These are phyloP conservation scores for Dascyllus trimaculatus DNA, from an alignment of 2,113 vertebrate genomes.

Conservation along the genomic window DNA sequence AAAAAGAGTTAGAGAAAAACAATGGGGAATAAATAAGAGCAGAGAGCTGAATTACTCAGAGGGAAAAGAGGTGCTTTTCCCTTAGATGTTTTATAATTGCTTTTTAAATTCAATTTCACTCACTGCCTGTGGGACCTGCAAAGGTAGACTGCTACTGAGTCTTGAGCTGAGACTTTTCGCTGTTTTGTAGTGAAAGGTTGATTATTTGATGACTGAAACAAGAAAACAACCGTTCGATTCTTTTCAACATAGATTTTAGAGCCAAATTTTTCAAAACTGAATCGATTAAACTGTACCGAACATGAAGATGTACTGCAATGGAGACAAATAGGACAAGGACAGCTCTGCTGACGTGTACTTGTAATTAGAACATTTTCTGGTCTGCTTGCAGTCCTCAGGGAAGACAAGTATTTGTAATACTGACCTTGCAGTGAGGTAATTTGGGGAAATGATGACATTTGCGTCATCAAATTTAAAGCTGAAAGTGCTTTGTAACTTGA, in stretches of 20 bases:
- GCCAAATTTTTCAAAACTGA: no score
- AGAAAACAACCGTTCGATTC: background rate
- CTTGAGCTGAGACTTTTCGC: background rate
- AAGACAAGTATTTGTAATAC: no score
- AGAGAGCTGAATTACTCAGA: background rate
- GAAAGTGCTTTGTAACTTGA: no score
- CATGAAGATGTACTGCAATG: no score
- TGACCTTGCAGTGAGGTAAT: no score
- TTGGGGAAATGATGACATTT: no score
- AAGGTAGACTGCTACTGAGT: conserved; percentile 1
- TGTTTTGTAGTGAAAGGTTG: conserved; percentile 1
- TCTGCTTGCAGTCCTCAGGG: no score
- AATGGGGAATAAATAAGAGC: conserved; percentile 36
- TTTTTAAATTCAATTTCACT: conserved; percentile 58
- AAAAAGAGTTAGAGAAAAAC: conserved; percentile 8
- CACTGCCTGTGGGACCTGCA: conserved; percentile 22
- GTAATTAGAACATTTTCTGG: no score
- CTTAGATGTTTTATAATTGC: conserved; percentile 53
- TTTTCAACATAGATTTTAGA: background rate
- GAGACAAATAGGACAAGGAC: no score
- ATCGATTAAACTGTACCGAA: no score
- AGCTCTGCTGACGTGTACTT: no score
- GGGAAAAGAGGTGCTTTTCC: conserved; percentile 31
- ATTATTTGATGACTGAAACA: conserved; percentile 5
- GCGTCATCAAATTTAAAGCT: no score